These are phyloP conservation scores for Craniophora ligustri DNA, from an alignment of 2,888 invertebrate species.

Conservation along the genomic window DNA sequence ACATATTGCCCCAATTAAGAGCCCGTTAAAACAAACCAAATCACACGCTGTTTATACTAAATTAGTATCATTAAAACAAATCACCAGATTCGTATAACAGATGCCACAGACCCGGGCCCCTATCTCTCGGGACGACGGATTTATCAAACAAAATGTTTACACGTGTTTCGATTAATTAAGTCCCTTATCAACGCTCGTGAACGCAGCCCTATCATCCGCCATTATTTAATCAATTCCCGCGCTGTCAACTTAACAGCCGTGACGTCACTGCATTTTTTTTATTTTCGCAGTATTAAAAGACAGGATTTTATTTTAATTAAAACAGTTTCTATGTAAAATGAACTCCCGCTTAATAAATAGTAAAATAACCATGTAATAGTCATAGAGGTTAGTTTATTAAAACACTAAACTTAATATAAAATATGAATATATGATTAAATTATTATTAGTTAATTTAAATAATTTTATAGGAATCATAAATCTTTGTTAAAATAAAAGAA, in stretches of 20 bases:
- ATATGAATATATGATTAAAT: slow-evolving; percentile 40
- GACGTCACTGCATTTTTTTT: slow-evolving; percentile 52
- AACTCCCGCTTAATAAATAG: too few species aligned
- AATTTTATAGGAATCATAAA: slow-evolving; percentile 19
- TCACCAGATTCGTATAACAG: slow-evolving; percentile 76
- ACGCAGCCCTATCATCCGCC: slow-evolving; percentile 65
- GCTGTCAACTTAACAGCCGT: slow-evolving; percentile 67
- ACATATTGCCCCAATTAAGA: slow-evolving; percentile 75
- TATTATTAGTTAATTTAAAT: slow-evolving; percentile 34
- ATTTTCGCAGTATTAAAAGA: slow-evolving; percentile 8
- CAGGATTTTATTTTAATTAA: slow-evolving; percentile 7
- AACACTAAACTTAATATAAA: slow-evolving; percentile 19
- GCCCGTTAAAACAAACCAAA: slow-evolving; percentile 65
- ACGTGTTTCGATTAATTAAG: slow-evolving; percentile 82
- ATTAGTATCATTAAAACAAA: slow-evolving; percentile 78
- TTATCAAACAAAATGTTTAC: slow-evolving; percentile 83
- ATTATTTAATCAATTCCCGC: slow-evolving; percentile 73
- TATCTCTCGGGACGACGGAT: slow-evolving; percentile 66
- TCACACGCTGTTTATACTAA: slow-evolving; percentile 74
- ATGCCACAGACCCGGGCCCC: slow-evolving; percentile 56
- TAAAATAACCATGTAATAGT: too few species aligned
- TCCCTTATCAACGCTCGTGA: slow-evolving; percentile 76
- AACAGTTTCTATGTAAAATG: too few species aligned
- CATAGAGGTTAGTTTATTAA: slow-evolving; percentile 20
- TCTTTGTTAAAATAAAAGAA: slow-evolving; percentile 27